phyloP scores from a whole-genome alignment of 2,797 vertebrate genomes.

The Epinephelus coioides region DNA sequence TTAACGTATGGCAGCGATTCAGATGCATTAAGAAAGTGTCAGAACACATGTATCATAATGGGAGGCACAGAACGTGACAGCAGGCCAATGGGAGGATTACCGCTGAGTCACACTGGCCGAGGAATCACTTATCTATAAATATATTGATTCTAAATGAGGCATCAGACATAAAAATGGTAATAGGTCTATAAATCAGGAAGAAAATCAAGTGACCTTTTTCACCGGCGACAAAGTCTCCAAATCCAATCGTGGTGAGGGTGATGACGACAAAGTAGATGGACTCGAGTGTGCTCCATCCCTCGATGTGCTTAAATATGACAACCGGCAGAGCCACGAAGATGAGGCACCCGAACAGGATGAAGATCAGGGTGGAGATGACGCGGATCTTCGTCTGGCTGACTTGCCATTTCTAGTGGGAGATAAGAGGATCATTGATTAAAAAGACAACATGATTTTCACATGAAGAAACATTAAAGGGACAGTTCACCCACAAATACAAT shows the following conservation, averaged over 20 bases:
- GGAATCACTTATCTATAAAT: slow-evolving; percentile 38
- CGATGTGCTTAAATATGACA: slow-evolving; percentile 97
- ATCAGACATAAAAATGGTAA: slow-evolving; percentile 31
- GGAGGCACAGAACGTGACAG: slow-evolving; percentile 5
- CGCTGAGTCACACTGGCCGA: slow-evolving; percentile 32
- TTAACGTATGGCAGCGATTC: background rate
- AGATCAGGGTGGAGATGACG: slow-evolving; percentile 97
- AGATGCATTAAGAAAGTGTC: slow-evolving; percentile 17
- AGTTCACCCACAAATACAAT: too few species aligned
- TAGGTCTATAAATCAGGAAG: slow-evolving; percentile 19
- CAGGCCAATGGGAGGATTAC: slow-evolving; percentile 1
- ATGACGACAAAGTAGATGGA: slow-evolving; percentile 99
- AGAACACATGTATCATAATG: slow-evolving; percentile 13
- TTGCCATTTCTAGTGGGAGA: slow-evolving; percentile 91
- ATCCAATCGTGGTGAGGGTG: slow-evolving; percentile 98
- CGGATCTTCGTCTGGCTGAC: slow-evolving; percentile 99
- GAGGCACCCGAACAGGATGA: slow-evolving; percentile 96
- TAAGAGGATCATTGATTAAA: background rate
- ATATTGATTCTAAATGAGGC: slow-evolving; percentile 10
- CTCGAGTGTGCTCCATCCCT: slow-evolving; percentile 96
- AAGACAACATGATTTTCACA: background rate
- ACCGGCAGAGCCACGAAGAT: slow-evolving; percentile 97
- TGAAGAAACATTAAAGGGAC: background rate
- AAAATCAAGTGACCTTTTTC: slow-evolving; percentile 77
- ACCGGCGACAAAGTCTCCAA: slow-evolving; percentile 98